Evolutionary conservation across 2,113 vertebrate genomes (phyloP).

Genomic region (Cheilinus undulatus): DNA sequence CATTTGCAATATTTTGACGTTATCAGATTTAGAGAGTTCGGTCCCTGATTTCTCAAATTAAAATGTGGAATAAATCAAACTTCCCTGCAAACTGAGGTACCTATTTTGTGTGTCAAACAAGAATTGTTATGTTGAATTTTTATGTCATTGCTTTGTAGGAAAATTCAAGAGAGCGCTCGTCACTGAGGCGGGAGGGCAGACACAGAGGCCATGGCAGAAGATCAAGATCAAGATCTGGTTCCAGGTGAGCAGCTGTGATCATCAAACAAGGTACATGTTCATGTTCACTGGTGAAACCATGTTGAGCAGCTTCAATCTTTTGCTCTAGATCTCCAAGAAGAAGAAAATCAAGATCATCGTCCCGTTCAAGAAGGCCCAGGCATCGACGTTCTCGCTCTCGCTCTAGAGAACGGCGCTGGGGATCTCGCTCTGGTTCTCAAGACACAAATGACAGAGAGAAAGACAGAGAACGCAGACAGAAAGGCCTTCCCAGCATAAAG

Average conservation of each 20-base stretch:
- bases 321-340: constrained; percentile 91
- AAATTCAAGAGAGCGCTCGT: constrained; percentile 85
- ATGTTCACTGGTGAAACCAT: no score
- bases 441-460: constrained; percentile 89
- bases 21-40: no score
- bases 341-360: constrained; percentile 90
- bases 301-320: neutral
- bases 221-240: constrained; percentile 88
- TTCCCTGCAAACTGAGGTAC: no score
- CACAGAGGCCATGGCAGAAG: constrained; percentile 86
- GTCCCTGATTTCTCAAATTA: no score
- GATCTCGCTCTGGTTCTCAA: constrained; percentile 88
- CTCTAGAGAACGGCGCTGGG: constrained; percentile 88
- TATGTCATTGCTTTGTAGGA: constrained; percentile 77
- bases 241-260: constrained; percentile 81
- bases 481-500: constrained; percentile 92
- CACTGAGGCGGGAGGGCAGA: constrained; percentile 83
- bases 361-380: constrained; percentile 88
- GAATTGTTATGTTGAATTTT: neutral
- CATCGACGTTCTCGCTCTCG: constrained; percentile 88
- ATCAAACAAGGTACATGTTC: neutral
- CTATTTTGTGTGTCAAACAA: no score
- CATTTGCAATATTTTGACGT: no score
- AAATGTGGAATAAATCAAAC: no score
- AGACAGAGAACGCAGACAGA: constrained; percentile 90